Base-by-base conservation (phyloP, 2,888 invertebrate genomes). In the Eristalinus sepulchralis region DNA sequence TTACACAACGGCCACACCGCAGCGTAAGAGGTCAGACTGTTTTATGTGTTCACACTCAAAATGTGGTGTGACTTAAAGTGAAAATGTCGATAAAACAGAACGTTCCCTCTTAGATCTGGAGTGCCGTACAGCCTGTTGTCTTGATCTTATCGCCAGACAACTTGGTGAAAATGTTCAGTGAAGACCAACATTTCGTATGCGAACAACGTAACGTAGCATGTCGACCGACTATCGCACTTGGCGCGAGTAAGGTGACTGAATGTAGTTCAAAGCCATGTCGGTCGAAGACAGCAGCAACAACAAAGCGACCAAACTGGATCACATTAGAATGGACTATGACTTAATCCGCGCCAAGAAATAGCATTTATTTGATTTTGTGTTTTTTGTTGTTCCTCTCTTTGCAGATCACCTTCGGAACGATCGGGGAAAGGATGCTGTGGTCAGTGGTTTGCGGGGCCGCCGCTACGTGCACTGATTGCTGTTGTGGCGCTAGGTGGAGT, bases 401-500 rank as follows among this genome's bases (percentile, higher is more conserved):
- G 34, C 88, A 93, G 93, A 90, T 92, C 93, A 87, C 92, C 93
- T 88, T 93, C 93, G 80, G 93, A 93, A 90, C 91, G 93, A 83
- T 92, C 92, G 83, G 92, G 93, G 75, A 93, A 93, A 89, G 93
- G 92, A 78, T 93, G 93, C 85, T 93, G 93, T 82, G 92, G 93
- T 82, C 92, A 92, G 89, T 93, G 93, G 93, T 93, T 93, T 88
- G 92, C 93, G 39, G 93, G 93, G 55, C 93, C 93, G 63, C 93
- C 93, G 70, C 88, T 93, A 87, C 91, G 93, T 63, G 92, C 93
- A 59, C 90, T 93, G 82, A 92, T 93, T 77, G 93, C 92, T 60
- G 92, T 93, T 33, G 92, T 93, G 22, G 93, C 93, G 20, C 88
- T 93, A 63, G 93, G 93, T 70, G 93, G 93, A 83, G 91, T 93